These are phyloP conservation scores for Chionomys nivalis DNA, from an alignment of 2,113 vertebrate species.

Conservation along the genomic window DNA sequence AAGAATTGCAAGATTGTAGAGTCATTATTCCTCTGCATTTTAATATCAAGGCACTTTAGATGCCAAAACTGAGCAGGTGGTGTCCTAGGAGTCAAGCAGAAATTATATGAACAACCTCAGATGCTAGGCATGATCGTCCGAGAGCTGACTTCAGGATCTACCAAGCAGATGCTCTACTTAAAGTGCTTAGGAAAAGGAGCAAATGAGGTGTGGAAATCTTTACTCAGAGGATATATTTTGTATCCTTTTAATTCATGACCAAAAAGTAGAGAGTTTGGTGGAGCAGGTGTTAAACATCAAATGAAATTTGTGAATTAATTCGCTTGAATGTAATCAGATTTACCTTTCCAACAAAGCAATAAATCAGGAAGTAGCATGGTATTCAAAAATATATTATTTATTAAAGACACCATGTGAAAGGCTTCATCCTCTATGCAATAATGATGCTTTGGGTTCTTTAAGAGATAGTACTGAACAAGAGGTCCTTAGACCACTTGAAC, in stretches of 20 bases:
- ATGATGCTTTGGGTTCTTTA: not conserved
- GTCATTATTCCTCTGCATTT: not conserved
- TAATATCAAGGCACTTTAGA: not conserved
- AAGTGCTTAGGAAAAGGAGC: not conserved
- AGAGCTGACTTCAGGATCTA: not conserved
- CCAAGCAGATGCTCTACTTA: not conserved
- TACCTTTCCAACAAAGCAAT: not conserved
- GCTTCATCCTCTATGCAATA: not conserved
- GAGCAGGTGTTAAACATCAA: not conserved
- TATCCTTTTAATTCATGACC: not conserved
- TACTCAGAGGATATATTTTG: not conserved
- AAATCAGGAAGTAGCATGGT: not conserved
- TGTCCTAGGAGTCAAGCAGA: not conserved
- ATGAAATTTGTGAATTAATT: not conserved
- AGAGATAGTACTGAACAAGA: too few species aligned
- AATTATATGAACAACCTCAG: not conserved
- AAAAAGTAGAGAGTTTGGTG: not conserved
- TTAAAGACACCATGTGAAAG: not conserved
- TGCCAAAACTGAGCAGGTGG: not conserved
- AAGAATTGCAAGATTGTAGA: not conserved
- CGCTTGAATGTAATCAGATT: constrained; percentile 5
- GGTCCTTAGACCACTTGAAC: not conserved
- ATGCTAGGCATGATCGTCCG: not conserved
- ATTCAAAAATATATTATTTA: not conserved
- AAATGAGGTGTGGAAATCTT: not conserved